Evolutionary conservation across 2,797 vertebrate genomes (phyloP).

Genomic region (Ispidina lecontei): DNA sequence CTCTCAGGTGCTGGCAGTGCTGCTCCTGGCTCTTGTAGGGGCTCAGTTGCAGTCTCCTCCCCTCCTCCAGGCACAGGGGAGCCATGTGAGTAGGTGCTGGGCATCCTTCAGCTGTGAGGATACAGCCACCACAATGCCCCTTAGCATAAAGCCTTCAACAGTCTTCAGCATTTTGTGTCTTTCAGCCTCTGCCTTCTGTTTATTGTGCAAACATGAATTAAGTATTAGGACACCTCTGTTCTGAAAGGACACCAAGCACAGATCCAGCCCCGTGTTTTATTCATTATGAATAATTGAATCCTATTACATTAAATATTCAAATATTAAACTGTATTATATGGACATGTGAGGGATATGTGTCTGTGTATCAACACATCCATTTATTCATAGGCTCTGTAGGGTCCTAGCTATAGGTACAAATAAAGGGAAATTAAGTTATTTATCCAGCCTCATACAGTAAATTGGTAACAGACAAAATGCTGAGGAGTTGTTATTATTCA

Average conservation of each 20-base stretch:
- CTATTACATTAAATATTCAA: constrained; percentile 29
- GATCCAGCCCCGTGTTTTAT: neutral
- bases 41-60: neutral
- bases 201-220: constrained; percentile 2
- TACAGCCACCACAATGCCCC: neutral
- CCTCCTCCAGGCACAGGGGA: neutral
- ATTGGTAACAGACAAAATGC: neutral
- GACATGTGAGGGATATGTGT: neutral
- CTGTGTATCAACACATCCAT: neutral
- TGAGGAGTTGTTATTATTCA: neutral
- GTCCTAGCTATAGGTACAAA: neutral
- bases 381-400: constrained; percentile 16
- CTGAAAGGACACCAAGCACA: neutral
- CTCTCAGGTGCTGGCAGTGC: neutral
- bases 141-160: neutral
- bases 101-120: neutral
- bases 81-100: neutral
- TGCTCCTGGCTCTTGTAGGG: accelerated
- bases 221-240: neutral
- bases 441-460: neutral
- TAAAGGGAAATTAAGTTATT: constrained; percentile 3
- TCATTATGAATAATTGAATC: constrained; percentile 11
- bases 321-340: constrained; percentile 28
- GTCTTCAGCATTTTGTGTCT: neutral
- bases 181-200: neutral